These are phyloP conservation scores for Ctenomys sociabilis DNA, from an alignment of 2,113 vertebrate species.

Conservation along the genomic window DNA sequence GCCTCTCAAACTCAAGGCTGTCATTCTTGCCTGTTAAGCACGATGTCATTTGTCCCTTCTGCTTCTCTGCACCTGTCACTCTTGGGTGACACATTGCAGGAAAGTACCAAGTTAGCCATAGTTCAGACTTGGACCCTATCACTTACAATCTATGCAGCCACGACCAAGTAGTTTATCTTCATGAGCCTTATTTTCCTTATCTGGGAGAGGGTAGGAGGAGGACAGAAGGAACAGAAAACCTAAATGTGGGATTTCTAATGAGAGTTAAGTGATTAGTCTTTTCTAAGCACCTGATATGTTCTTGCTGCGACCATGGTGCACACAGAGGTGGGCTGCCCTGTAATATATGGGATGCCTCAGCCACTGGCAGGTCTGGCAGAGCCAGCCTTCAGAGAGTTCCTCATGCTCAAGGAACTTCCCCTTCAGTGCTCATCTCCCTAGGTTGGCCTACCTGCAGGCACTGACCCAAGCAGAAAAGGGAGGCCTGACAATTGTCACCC, in stretches of 20 bases:
- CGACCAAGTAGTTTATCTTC: rapidly evolving
- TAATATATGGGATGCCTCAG: not conserved
- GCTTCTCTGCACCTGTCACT: not conserved
- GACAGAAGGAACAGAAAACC: not conserved
- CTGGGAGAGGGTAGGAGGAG: not conserved
- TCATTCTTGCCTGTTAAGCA: not conserved
- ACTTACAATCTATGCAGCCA: rapidly evolving
- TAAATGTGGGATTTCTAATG: not conserved
- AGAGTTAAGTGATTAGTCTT: constrained; percentile 3
- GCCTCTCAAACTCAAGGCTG: not conserved
- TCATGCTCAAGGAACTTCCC: not conserved
- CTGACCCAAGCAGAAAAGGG: not conserved
- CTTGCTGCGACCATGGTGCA: not conserved
- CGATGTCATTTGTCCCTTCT: not conserved
- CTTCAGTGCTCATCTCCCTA: not conserved
- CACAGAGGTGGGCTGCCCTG: not conserved
- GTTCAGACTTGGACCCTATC: not conserved
- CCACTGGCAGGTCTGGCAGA: not conserved
- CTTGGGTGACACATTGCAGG: not conserved
- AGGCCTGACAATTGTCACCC: not conserved
- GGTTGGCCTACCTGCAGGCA: not conserved
- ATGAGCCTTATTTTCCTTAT: not conserved
- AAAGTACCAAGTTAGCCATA: not conserved
- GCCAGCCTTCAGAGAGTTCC: not conserved
- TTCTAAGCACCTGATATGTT: not conserved